Percentiles rank a stretch among this genome's conserved stretches.
Conservation (phyloP, 2,797 vertebrate genomes). For the Gastrophryne carolinensis region DNA sequence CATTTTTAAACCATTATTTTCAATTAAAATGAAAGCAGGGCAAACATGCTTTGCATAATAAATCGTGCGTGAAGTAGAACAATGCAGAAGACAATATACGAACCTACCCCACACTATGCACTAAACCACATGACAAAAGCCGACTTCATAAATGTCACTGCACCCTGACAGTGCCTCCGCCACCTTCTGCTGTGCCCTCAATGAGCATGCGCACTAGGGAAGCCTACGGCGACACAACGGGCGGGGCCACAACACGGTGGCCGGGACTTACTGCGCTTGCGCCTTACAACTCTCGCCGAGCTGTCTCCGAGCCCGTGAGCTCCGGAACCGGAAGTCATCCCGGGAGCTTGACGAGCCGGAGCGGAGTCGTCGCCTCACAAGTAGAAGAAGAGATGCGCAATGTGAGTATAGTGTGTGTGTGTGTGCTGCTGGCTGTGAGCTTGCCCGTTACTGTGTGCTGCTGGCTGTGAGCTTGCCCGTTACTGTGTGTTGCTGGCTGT, state of each 20-base stretch:
- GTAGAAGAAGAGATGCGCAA: neutral
- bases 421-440: too few relatives aligned
- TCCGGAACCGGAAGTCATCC: conserved; percentile 44
- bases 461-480: neutral
- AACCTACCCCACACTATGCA: too few relatives aligned
- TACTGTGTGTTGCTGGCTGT: too few relatives aligned
- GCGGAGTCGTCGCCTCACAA: neutral
- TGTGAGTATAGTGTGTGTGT: neutral
- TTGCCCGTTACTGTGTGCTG: neutral
- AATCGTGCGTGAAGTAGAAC: too few relatives aligned
- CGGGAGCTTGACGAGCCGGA: neutral
- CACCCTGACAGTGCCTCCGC: too few relatives aligned
- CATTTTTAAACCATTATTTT: too few relatives aligned
- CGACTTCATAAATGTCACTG: too few relatives aligned
- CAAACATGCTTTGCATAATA: too few relatives aligned
- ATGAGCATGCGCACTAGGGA: neutral
- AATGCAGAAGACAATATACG: too few relatives aligned
- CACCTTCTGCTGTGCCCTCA: too few relatives aligned
- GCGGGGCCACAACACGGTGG: neutral
- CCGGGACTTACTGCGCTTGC: conserved; percentile 1
- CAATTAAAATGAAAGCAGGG: too few relatives aligned
- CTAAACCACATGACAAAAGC: too few relatives aligned
- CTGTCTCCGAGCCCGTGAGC: conserved; percentile 15
- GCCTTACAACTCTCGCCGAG: neutral
- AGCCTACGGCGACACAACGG: neutral